Evolutionary conservation across 1,140 invertebrate species (phyloP).

Genomic region (Varroa destructor): DNA sequence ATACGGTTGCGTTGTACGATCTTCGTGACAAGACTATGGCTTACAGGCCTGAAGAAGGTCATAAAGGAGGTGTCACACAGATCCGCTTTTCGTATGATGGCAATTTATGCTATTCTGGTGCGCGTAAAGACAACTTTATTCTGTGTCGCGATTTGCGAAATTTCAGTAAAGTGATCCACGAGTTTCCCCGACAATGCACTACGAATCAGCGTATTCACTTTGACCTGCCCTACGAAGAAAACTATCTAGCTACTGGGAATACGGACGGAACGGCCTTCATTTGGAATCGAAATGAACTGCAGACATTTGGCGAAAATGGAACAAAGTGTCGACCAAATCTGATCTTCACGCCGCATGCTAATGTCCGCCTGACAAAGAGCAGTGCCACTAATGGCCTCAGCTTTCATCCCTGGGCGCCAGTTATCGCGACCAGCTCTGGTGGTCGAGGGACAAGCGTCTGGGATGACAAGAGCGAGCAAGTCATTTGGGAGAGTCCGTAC

Average conservation of each 20-base stretch:
- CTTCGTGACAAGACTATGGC: not conserved
- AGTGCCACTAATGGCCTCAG: slow-evolving; percentile 18
- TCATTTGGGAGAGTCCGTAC: slow-evolving; percentile 1
- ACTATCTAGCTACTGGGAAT: not conserved
- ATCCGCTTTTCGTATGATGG: slow-evolving; percentile 5
- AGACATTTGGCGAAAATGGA: not conserved
- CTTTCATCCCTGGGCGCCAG: slow-evolving; percentile 25
- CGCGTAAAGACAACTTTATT: slow-evolving; percentile 19
- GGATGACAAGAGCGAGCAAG: not conserved
- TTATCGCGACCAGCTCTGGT: slow-evolving; percentile 16
- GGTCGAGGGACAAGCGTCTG: slow-evolving; percentile 6
- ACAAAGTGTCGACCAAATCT: slow-evolving; percentile 1
- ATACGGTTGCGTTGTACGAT: slow-evolving; percentile 4
- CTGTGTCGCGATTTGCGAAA: slow-evolving; percentile 11
- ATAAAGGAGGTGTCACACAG: not conserved
- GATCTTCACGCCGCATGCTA: slow-evolving; percentile 11
- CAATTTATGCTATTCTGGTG: not conserved
- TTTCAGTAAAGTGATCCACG: not conserved
- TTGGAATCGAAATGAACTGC: not conserved
- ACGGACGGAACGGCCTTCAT: slow-evolving; percentile 4
- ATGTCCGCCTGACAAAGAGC: not conserved
- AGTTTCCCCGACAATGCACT: slow-evolving; percentile 7
- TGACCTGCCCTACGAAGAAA: slow-evolving; percentile 4
- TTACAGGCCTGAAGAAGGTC: not conserved
- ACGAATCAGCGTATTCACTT: slow-evolving; percentile 25